Evolutionary conservation across 2,888 invertebrate genomes (phyloP).

Genomic region (Epinotia nisella): DNA sequence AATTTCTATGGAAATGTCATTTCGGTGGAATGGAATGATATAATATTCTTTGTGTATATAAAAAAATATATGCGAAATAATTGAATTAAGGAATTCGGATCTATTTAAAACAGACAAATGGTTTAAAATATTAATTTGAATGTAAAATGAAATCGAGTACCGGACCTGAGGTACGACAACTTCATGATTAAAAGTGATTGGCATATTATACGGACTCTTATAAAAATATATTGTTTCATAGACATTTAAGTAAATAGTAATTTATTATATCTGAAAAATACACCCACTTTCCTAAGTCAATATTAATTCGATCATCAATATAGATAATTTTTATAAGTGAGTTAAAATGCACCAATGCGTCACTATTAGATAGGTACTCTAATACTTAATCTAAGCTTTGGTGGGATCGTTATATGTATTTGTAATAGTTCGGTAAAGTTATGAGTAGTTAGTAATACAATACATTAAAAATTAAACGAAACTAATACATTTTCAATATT

Average conservation of each 20-base stretch:
- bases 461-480: slow-evolving; percentile 35
- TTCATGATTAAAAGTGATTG: neutral
- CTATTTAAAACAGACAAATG: neutral
- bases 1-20: neutral
- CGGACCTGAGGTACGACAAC: neutral
- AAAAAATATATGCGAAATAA: neutral
- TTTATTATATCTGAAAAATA: slow-evolving; percentile 59
- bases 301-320: slow-evolving; percentile 55
- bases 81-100: neutral
- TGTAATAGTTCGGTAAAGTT: slow-evolving; percentile 69
- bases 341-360: slow-evolving; percentile 57
- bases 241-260: slow-evolving; percentile 44
- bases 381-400: slow-evolving; percentile 82
- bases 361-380: slow-evolving; percentile 64
- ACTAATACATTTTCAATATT: slow-evolving; percentile 35
- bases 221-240: slow-evolving; percentile 42
- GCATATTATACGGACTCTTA: slow-evolving; percentile 15
- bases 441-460: slow-evolving; percentile 38
- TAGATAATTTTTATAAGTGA: slow-evolving; percentile 48
- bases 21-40: neutral
- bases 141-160: neutral
- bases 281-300: slow-evolving; percentile 58
- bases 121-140: neutral
- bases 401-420: slow-evolving; percentile 78
- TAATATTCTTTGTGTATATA: neutral